phyloP scores from a whole-genome alignment of 2,888 invertebrate genomes.

The Plebejus argus region DNA sequence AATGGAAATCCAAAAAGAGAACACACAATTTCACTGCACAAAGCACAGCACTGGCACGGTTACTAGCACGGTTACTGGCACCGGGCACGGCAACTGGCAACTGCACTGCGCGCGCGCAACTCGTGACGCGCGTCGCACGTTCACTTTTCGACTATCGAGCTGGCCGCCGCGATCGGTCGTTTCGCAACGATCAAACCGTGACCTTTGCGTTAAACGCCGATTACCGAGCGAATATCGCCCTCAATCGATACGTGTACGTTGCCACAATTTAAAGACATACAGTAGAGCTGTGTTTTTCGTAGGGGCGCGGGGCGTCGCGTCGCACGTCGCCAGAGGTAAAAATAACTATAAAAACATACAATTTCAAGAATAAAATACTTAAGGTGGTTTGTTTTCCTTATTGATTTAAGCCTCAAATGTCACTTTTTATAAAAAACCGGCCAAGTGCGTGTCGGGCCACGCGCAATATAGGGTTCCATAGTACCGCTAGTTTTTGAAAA shows the following conservation, averaged over 20 bases:
- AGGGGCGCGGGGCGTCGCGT: too few species aligned
- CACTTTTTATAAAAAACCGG: too few species aligned
- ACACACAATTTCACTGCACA: slow-evolving; percentile 24
- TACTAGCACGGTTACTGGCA: background rate
- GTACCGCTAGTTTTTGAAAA: too few species aligned
- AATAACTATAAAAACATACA: too few species aligned
- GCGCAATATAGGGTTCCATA: too few species aligned
- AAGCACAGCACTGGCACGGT: slow-evolving; percentile 9
- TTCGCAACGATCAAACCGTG: slow-evolving; percentile 32
- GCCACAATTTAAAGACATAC: background rate
- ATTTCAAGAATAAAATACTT: too few species aligned
- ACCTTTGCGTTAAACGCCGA: slow-evolving; percentile 30
- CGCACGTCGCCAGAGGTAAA: too few species aligned
- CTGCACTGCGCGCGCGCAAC: slow-evolving; percentile 23
- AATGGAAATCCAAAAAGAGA: slow-evolving; percentile 13
- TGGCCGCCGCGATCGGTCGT: slow-evolving; percentile 14
- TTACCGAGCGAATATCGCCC: slow-evolving; percentile 1
- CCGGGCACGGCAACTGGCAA: background rate
- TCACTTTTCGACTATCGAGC: slow-evolving; percentile 39
- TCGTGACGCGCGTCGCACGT: slow-evolving; percentile 35
- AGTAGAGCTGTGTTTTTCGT: background rate
- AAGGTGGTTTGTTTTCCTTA: too few species aligned
- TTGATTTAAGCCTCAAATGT: too few species aligned
- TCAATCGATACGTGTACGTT: slow-evolving; percentile 4
- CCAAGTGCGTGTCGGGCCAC: too few species aligned